Base-by-base conservation (phyloP, 2,113 vertebrate genomes). In the Xenopus laevis region DNA sequence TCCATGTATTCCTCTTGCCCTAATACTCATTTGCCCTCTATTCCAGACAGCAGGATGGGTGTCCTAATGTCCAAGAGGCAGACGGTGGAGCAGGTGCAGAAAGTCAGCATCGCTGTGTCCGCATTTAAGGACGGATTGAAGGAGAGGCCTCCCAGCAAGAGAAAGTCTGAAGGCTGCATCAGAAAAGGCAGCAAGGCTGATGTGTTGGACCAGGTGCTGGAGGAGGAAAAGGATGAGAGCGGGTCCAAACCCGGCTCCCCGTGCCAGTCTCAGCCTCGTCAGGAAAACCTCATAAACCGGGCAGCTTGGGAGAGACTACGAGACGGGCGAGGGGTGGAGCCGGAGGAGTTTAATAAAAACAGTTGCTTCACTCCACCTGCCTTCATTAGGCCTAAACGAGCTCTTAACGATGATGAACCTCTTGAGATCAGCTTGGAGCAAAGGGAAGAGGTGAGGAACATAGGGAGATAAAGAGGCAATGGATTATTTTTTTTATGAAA, bases 11-110 rank as follows among this genome's bases (percentile, higher is more conserved):
- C n/a, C n/a, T n/a, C n/a, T n/a, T n/a, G n/a, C n/a, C n/a, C n/a
- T n/a, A n/a, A n/a, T n/a, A n/a, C n/a, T n/a, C n/a, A n/a, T n/a
- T n/a, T n/a, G n/a, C n/a, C n/a, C 16, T 73, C 33, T 83, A 20
- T 59, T n/a, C 30, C 44, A 0, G 0, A 8, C 80, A 88, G 86
- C 92, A 86, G 84, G 90, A 99, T 99, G 97, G 96, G 96, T 79
- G 96, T 98, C 78, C 87, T 99, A 80, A 96, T 98, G 96, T 98
- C 96, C 81, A 96, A 94, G 87, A 92, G 95, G 79, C 96, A 99
- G 89, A 95, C 95, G 12, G 96, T 98, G 86, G 95, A 98, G 85
- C 96, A 97, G 89, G 97, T 98, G 60, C 97, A 99, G 87, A 98
- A 95, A 81, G 96, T 96, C 86, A 98, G 81, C 63, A 87, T 92